phyloP scores from a whole-genome alignment of 2,113 vertebrate genomes.

The Motacilla alba region DNA sequence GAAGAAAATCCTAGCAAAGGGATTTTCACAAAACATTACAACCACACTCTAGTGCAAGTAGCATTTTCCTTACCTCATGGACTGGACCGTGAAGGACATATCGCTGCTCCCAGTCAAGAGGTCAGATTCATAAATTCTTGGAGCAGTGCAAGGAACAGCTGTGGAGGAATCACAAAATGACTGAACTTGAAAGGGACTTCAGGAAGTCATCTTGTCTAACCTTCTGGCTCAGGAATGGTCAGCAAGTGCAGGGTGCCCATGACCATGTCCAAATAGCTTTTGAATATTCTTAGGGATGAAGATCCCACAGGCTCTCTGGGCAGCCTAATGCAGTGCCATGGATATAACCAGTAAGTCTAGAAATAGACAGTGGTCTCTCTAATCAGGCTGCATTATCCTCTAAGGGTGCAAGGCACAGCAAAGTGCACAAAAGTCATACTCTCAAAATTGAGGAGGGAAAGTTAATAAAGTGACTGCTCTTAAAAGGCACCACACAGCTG shows the following conservation, averaged over 20 bases:
- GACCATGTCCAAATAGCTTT: neutral
- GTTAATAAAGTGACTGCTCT: neutral
- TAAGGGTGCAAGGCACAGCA: neutral
- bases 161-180: neutral
- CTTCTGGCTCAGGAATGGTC: neutral
- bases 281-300: neutral
- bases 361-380: neutral
- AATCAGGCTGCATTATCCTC: neutral
- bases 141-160: conserved; percentile 58
- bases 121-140: conserved; percentile 51
- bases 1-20: too few species aligned
- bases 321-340: neutral
- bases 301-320: neutral
- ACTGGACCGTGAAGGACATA: neutral
- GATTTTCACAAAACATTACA: too few species aligned
- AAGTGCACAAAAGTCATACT: neutral
- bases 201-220: neutral
- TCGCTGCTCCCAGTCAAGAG: conserved; percentile 24
- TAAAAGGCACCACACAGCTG: neutral
- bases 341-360: neutral
- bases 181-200: neutral
- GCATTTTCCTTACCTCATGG: conserved; percentile 47
- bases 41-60: neutral
- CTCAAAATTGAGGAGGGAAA: neutral
- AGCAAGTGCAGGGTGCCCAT: neutral